Evolutionary conservation across 2,113 vertebrate species (phyloP), one percentile per base, ranked within the genome.

Genomic region (Macquaria ambigua): DNA sequence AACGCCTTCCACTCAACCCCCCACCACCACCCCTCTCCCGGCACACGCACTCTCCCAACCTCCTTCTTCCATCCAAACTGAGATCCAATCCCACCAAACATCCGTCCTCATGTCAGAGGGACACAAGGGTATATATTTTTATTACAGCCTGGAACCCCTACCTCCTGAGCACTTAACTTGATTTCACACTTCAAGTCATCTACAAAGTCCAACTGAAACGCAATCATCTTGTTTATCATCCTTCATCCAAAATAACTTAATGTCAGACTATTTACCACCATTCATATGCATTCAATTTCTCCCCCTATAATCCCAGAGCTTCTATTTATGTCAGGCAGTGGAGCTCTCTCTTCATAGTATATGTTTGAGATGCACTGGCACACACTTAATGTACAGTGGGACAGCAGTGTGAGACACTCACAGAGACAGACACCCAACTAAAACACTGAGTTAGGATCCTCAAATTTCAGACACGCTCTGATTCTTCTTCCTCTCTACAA

Each of bases 161-260:
- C 94, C 90, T 95, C 93, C 90, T 73, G 83, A 89, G 79, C 93
- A 93, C 92, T 94, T 95, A 95, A 96, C 93, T 94, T 75, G 67
- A 95, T 95, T 96, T 96, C 95, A 96, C 95, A 96, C 95, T 94
- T 95, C 82, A 89, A 82, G 81, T 93, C 90, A 66, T 88, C 91
- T 92, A 94, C 94, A 93, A 95, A 94, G 94, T 84, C 89, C 53
- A 71, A 74, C 87, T 93, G 95, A 94, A 96, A 96, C 85, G 82
- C 89, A 90, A 95, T 92, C 94, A 69, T 90, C 86, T 90, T 96
- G 95, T 96, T 96, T 95, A 95, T 89, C 88, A 66, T 88, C 88
- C 75, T n/a, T 89, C 84, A 83, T 94, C 90, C 94, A 92, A 91
- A 95, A 93, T 88, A 93, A 87, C 90, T 79, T 90, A 52, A 87